Conservation (phyloP, 2,888 invertebrate genomes). For the Chrysolina haemoptera region DNA sequence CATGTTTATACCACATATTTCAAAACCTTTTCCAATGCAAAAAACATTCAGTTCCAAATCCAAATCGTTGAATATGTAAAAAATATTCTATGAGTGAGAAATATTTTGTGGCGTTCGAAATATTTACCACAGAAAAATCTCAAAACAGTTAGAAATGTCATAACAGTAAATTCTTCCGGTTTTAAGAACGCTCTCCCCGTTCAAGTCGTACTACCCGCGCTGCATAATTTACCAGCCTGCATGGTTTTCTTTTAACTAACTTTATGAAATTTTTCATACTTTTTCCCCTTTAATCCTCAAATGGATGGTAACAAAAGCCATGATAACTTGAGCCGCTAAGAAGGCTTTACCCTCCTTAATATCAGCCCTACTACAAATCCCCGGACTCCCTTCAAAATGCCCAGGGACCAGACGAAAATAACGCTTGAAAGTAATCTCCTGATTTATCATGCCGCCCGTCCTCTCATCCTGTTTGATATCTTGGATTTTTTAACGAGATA, state of each 20-base stretch:
- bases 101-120: no score
- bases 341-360: conserved; percentile 17
- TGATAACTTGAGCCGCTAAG: conserved; percentile 14
- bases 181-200: neutral
- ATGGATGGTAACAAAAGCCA: conserved; percentile 17
- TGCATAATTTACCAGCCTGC: conserved; percentile 1
- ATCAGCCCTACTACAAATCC: conserved; percentile 11
- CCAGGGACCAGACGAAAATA: conserved; percentile 16
- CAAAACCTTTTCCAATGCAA: no score
- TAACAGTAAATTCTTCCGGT: neutral
- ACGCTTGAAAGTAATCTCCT: conserved; percentile 8
- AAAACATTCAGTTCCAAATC: no score
- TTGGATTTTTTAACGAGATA: neutral
- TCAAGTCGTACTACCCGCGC: neutral
- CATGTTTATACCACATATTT: no score
- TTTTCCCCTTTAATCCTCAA: conserved; percentile 7
- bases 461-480: neutral
- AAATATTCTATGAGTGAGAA: no score
- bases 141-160: no score
- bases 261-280: conserved; percentile 15
- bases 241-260: neutral
- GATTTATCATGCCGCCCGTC: conserved; percentile 2
- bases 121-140: no score
- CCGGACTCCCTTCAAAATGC: conserved; percentile 11
- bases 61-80: no score